phyloP scores from a whole-genome alignment of 2,888 invertebrate species.

The Harpalus rubripes region DNA sequence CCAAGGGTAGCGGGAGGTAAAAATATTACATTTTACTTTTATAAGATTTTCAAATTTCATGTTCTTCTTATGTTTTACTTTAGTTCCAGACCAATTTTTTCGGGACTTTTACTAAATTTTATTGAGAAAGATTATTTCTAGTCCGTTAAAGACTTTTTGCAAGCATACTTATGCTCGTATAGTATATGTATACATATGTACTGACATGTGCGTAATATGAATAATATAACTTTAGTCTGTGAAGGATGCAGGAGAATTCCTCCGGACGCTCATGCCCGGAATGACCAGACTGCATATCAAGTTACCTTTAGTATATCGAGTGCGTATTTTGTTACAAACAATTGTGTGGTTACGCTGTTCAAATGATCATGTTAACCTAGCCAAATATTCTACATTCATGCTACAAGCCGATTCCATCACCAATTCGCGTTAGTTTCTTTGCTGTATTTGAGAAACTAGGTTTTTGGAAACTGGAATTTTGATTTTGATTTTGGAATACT shows the following conservation, averaged over 20 bases:
- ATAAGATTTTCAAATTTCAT: too few relatives aligned
- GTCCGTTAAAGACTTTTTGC: too few relatives aligned
- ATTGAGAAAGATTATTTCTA: too few relatives aligned
- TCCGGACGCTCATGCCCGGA: conserved; percentile 20
- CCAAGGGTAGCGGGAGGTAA: too few relatives aligned
- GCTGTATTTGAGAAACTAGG: neutral
- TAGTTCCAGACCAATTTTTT: too few relatives aligned
- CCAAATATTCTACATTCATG: conserved; percentile 31
- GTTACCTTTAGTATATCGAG: conserved; percentile 36
- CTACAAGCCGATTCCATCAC: conserved; percentile 20
- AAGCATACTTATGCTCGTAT: too few relatives aligned
- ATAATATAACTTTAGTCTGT: neutral
- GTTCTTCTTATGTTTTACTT: too few relatives aligned
- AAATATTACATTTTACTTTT: too few relatives aligned
- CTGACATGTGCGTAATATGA: neutral
- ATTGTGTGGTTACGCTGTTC: conserved; percentile 38
- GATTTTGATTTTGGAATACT: too few relatives aligned
- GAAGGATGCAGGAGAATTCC: neutral
- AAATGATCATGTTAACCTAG: conserved; percentile 29
- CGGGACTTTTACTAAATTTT: too few relatives aligned
- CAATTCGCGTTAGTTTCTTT: conserved; percentile 8
- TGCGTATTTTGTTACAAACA: conserved; percentile 47
- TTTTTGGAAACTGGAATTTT: too few relatives aligned
- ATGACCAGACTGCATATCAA: conserved; percentile 29
- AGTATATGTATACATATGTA: too few relatives aligned